A percentile compares a stretch with the other conserved stretches of the same genome.
Evolutionary conservation across 92 coral and sea anemone genomes (phyloP).

Genomic region (Palythoa grandiflora): DNA sequence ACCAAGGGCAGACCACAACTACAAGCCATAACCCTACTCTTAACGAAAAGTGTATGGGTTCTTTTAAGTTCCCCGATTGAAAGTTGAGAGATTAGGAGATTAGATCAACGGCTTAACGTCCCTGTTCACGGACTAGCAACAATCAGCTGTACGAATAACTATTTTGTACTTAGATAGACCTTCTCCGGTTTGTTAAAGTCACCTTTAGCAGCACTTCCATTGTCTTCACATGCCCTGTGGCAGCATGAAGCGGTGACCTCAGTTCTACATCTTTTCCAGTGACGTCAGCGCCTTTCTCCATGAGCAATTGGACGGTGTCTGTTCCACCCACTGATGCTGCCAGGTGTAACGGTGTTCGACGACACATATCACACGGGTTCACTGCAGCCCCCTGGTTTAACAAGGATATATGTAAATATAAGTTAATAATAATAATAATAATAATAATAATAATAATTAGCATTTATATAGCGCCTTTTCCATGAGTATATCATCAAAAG

Average conservation of each 20-base stretch:
- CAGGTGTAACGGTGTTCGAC: constrained; percentile 79
- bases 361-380: constrained; percentile 71
- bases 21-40: no score
- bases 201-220: constrained; percentile 84
- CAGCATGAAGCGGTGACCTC: constrained; percentile 84
- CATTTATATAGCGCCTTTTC: no score
- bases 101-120: no score
- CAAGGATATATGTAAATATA: not conserved
- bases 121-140: no score
- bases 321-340: constrained; percentile 82
- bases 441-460: not conserved
- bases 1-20: no score
- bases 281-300: constrained; percentile 82
- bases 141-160: no score
- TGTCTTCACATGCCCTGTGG: constrained; percentile 72
- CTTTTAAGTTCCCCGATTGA: no score
- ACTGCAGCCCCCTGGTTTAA: constrained; percentile 72
- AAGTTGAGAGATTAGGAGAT: no score
- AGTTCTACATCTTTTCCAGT: constrained; percentile 80
- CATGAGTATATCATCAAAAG: no score
- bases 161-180: no score
- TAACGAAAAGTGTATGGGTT: no score
- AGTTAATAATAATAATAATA: not conserved
- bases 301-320: constrained; percentile 76
- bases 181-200: not conserved